Percentiles rank a stretch among this genome's conserved stretches.
phyloP scores from a whole-genome alignment of 2,113 vertebrate species.

The Prionailurus bengalensis region DNA sequence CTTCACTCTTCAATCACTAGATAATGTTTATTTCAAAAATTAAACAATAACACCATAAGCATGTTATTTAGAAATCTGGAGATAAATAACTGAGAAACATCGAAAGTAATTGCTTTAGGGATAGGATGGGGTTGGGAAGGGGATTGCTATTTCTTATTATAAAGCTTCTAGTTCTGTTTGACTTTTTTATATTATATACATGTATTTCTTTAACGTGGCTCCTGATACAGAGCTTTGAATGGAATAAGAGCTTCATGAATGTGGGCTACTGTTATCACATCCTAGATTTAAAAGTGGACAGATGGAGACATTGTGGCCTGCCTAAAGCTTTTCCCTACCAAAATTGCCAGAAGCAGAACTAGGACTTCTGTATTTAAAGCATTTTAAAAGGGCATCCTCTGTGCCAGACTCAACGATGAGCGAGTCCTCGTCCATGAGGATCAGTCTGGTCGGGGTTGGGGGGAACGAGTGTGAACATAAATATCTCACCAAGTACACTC shows the following conservation, averaged over 20 bases:
- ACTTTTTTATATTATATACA: constrained; percentile 12
- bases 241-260: background rate
- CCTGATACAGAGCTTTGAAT: background rate
- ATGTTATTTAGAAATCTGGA: constrained; percentile 31
- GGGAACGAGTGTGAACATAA: background rate
- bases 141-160: constrained; percentile 16
- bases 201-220: background rate
- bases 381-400: background rate
- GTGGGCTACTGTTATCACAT: background rate
- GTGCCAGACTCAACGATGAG: background rate
- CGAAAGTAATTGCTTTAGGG: background rate
- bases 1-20: background rate
- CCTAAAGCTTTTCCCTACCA: background rate
- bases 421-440: background rate
- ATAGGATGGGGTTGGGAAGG: background rate
- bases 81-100: background rate
- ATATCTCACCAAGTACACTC: background rate
- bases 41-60: background rate
- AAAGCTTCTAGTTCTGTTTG: constrained; percentile 22
- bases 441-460: background rate
- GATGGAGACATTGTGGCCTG: background rate
- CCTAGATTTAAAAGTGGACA: background rate
- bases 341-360: background rate
- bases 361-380: background rate
- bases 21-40: background rate